Evolutionary conservation across 2,113 vertebrate species (phyloP), one percentile per base, ranked within the genome.

Genomic region (Eleginops maclovinus): DNA sequence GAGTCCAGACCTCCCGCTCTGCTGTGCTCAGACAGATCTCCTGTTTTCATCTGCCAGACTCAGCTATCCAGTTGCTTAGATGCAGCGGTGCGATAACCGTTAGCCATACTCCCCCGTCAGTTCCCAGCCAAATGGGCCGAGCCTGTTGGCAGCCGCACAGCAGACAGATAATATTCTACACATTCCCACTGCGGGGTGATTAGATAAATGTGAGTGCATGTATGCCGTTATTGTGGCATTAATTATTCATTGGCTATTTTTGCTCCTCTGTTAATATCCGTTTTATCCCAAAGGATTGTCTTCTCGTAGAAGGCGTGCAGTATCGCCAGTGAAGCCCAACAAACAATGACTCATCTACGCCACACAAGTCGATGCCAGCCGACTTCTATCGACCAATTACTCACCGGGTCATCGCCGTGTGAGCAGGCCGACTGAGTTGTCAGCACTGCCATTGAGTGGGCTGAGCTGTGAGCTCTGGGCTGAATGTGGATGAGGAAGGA

Each of bases 131-230:
- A 90, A 86, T 82, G 59, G 75, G 77, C 86, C 40, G 59, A 72
- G 81, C 70, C 63, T 75, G 75, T 81, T 89, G 89, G 88, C 90
- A 92, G 84, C 47, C 74, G 64, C 74, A 31, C 71, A 53, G 80
- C 80, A 74, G 77, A 88, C 77, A 86, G 81, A 89, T 90, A 83
- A 88, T 90, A 88, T 81, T 86, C 63, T 82, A 81, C 80, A 90
- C 71, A 83, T 84, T 81, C 86, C 87, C 86, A 64, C 77, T 78
- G 86, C 0, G 60, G 83, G 58, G 26, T 72, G 84, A 88, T 74
- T 77, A 83, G 83, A 89, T 86, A 78, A 88, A 90, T 82, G 77
- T 26, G 47, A 63, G 80, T 22, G 69, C 76, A 78, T 83, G 75
- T 86, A 74, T 75, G 75, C 62, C 12, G 56, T 85, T 83, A 81